These are phyloP conservation scores for Nestor notabilis DNA, from an alignment of 2,113 vertebrate species.

Conservation along the genomic window DNA sequence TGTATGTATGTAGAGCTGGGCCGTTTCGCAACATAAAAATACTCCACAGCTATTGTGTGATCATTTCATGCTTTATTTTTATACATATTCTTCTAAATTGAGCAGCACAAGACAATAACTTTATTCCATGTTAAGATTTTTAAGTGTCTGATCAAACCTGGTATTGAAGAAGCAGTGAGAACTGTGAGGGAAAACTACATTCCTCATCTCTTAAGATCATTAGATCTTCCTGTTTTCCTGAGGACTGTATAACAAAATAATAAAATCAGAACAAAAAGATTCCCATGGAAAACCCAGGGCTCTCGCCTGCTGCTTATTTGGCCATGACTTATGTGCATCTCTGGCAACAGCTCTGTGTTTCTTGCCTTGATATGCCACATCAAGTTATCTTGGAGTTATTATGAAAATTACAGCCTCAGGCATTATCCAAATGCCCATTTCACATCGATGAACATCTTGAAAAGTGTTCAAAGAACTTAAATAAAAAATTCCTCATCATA, in stretches of 20 bases:
- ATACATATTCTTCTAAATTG: background rate
- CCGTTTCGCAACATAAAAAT: background rate
- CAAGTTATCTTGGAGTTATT: conserved; percentile 43
- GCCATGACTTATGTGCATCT: background rate
- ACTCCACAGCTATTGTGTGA: background rate
- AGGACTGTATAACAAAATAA: background rate
- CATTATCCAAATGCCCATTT: conserved; percentile 40
- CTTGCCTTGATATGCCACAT: conserved; percentile 26
- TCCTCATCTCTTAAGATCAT: background rate
- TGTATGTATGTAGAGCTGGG: background rate
- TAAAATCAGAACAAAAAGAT: background rate
- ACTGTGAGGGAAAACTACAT: background rate
- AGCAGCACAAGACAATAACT: background rate
- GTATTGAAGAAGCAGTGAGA: background rate
- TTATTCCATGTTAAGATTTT: background rate
- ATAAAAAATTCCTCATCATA: background rate
- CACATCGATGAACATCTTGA: background rate
- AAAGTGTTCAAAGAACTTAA: background rate
- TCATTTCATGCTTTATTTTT: background rate
- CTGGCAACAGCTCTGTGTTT: background rate
- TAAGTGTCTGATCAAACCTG: background rate
- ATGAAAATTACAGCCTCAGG: conserved; percentile 49
- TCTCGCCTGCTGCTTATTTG: conserved; percentile 9
- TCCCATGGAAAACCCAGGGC: background rate
- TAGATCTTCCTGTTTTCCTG: background rate